A percentile compares a stretch with the other conserved stretches of the same genome.
Conservation (phyloP, 2,888 invertebrate species). For the Scelioninae gen. 1 region DNA sequence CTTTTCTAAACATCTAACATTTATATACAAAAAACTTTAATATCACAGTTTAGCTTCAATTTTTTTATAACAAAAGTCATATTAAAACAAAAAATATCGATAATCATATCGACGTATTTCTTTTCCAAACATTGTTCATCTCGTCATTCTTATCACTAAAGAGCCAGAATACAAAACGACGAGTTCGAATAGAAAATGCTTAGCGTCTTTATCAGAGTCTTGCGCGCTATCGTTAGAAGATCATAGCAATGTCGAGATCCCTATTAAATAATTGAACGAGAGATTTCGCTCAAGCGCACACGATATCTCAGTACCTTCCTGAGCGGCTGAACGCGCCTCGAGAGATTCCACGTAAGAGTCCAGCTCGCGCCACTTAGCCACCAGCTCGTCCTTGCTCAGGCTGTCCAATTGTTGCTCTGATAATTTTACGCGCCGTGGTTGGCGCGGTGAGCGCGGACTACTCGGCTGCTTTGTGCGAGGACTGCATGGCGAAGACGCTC, state of each 20-base stretch:
- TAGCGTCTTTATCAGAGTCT: conserved; percentile 79
- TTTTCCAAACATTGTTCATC: conserved; percentile 5
- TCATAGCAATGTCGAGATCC: conserved; percentile 71
- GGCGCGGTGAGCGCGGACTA: conserved; percentile 85
- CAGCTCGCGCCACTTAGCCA: conserved; percentile 90
- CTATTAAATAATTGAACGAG: conserved; percentile 76
- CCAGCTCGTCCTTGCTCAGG: conserved; percentile 88
- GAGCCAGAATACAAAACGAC: conserved; percentile 10
- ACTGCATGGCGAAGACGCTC: conserved; percentile 80
- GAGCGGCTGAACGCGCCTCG: conserved; percentile 90
- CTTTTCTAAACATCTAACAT: too few species aligned
- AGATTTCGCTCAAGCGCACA: conserved; percentile 78
- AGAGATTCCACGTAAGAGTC: conserved; percentile 90
- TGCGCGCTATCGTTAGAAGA: conserved; percentile 72
- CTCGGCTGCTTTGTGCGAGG: conserved; percentile 82
- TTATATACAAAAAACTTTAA: too few species aligned
- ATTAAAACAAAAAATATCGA: too few species aligned
- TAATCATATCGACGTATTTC: too few species aligned
- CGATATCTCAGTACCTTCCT: conserved; percentile 89
- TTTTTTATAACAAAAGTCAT: too few species aligned
- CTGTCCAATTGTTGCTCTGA: conserved; percentile 88
- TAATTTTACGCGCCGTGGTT: conserved; percentile 86
- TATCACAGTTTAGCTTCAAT: too few species aligned
- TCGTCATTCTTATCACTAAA: conserved; percentile 17
- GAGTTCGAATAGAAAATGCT: conserved; percentile 50